Evolutionary conservation across 2,888 invertebrate species (phyloP).

Genomic region (Muscina levida): DNA sequence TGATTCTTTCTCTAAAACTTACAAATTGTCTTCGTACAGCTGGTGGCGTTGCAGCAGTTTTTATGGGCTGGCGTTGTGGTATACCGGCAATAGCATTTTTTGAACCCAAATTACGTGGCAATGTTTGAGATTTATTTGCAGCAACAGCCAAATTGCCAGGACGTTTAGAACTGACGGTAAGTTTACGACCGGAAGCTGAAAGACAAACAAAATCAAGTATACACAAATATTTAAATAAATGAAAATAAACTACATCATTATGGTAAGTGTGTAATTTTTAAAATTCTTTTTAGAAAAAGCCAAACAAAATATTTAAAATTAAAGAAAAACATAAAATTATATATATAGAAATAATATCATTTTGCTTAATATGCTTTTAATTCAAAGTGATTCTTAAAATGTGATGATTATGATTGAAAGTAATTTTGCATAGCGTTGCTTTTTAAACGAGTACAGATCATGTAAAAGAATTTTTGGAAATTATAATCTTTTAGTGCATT

Average conservation of each 20-base stretch:
- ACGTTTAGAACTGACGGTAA: slow-evolving; percentile 87
- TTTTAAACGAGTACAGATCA: slow-evolving; percentile 43
- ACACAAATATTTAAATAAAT: slow-evolving; percentile 21
- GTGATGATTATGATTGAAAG: slow-evolving; percentile 15
- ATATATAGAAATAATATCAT: not conserved
- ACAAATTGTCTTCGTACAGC: slow-evolving; percentile 90
- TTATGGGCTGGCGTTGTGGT: slow-evolving; percentile 82
- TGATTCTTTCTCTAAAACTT: no score
- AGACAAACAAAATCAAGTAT: slow-evolving; percentile 45
- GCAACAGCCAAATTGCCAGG: slow-evolving; percentile 84
- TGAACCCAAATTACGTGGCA: slow-evolving; percentile 91
- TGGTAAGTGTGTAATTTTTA: not conserved
- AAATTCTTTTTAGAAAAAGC: slow-evolving; percentile 14
- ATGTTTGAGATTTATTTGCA: slow-evolving; percentile 90
- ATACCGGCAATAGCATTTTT: slow-evolving; percentile 77
- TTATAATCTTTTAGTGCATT: slow-evolving; percentile 44
- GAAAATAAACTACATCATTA: no score
- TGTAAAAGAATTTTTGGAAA: slow-evolving; percentile 24
- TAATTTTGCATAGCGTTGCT: slow-evolving; percentile 43
- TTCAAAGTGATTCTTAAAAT: slow-evolving; percentile 10
- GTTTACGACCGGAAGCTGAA: slow-evolving; percentile 89
- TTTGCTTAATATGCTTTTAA: slow-evolving; percentile 4
- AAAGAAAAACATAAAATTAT: slow-evolving; percentile 15
- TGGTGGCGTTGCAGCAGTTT: slow-evolving; percentile 91
- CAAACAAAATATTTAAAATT: slow-evolving; percentile 41